Percentiles rank a stretch among this genome's conserved stretches.
These are phyloP conservation scores for Ischnus inquisitorius DNA, from an alignment of 2,888 invertebrate genomes.

Conservation along the genomic window DNA sequence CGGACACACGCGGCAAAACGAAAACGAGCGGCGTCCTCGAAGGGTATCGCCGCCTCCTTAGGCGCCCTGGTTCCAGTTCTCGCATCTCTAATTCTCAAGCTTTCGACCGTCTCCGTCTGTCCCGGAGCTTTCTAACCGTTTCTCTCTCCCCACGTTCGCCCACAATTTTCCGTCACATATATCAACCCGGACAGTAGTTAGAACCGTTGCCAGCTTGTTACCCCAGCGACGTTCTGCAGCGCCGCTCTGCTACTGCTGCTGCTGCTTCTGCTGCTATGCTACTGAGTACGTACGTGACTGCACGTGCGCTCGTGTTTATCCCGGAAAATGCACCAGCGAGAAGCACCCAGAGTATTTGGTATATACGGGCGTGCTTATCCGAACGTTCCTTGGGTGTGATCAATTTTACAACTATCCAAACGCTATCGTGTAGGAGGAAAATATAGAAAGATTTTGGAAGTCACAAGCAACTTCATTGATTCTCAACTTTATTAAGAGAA, in stretches of 20 bases:
- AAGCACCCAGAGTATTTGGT: conserved; percentile 54
- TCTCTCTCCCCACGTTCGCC: conserved; percentile 75
- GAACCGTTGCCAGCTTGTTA: conserved; percentile 85
- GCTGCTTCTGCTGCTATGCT: conserved; percentile 41
- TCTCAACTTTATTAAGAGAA: too few species aligned
- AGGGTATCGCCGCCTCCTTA: conserved; percentile 64
- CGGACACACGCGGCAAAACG: conserved; percentile 29
- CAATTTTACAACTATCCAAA: conserved; percentile 61
- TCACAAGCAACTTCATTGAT: not conserved
- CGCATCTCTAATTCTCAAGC: conserved; percentile 64
- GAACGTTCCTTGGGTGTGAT: conserved; percentile 56
- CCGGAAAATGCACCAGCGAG: conserved; percentile 67
- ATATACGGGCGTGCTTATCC: conserved; percentile 57
- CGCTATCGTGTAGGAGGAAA: conserved; percentile 13
- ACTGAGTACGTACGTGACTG: conserved; percentile 65
- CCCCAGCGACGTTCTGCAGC: conserved; percentile 71
- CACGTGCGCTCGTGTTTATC: conserved; percentile 72
- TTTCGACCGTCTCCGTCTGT: conserved; percentile 43
- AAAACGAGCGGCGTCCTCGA: conserved; percentile 56
- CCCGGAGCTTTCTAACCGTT: conserved; percentile 53
- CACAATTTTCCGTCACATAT: conserved; percentile 85
- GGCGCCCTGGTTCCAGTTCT: conserved; percentile 63
- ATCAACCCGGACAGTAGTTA: conserved; percentile 84
- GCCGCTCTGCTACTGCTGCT: conserved; percentile 39
- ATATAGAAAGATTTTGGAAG: not conserved